Evolutionary conservation across 2,888 invertebrate species (phyloP), one percentile per base, ranked within the genome.

Genomic region (Drosophila lutescens): DNA sequence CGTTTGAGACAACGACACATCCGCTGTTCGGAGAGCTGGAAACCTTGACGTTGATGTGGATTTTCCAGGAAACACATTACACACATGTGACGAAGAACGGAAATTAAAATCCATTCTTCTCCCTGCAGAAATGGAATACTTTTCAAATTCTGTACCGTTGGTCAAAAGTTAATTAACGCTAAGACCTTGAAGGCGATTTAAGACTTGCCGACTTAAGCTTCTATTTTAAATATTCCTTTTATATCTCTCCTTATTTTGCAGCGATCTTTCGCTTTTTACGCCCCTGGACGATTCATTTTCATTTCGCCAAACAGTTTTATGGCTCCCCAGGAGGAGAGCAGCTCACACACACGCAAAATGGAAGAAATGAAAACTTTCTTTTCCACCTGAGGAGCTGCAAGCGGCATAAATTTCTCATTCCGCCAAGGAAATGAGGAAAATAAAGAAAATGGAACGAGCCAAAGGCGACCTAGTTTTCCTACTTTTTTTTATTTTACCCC

Each of bases 101-200:
- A 83, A 86, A 83, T 83, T 83, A 80, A 83, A 83, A 83, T 78
- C 58, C 69, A 78, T 76, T 76, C 66, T 36, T 9, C 1, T n/a
- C 5, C 9, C 2, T 9, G 26, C 30, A n/a, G 9, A 46, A n/a
- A 46, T 46, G 4, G 41, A 46, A 47, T 55, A 41, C 17, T 34
- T 23, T 10, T 23, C 1, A 2, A 23, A 26, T 12, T 15, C 12
- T 12, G n/a, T 23, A 26, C 20, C 9, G 34, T 8, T 30, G 17
- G 26, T 61, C 3, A 8, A 30, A 23, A 32, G 32, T 32, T 51
- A 30, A 47, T 40, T 10, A 57, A 57, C 10, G 3, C 17, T n/a
- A 17, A 32, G 17, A 13, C 20, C 34, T 50, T 50, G 41, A 32
- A 59, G 9, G 40, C 32, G 53, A 41, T 49, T 62, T 41, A 62